Evolutionary conservation across 2,113 vertebrate genomes (phyloP).

Genomic region (Cyprinus carpio): DNA sequence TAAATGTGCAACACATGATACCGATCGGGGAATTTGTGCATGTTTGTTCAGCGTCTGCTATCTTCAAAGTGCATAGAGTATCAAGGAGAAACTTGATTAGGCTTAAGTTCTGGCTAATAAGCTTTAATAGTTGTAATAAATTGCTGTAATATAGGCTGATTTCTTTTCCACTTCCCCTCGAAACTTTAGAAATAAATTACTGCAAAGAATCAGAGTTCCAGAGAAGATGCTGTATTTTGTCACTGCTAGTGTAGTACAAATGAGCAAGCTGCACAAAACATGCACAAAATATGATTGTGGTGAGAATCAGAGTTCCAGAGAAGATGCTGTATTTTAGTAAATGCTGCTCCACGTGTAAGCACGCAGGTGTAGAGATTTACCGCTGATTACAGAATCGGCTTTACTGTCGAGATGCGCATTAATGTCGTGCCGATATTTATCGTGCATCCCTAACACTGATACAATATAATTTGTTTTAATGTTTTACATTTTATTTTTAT

Average conservation of each 20-base stretch:
- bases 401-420: too few relatives aligned
- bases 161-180: conserved; percentile 57
- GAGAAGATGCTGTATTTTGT: background rate
- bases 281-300: too few relatives aligned
- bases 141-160: conserved; percentile 58
- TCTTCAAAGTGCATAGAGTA: conserved; percentile 48
- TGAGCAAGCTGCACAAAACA: too few relatives aligned
- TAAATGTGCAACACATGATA: conserved; percentile 59
- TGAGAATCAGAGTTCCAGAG: too few relatives aligned
- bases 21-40: conserved; percentile 46
- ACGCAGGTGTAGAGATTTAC: too few relatives aligned
- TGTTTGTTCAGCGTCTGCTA: conserved; percentile 40
- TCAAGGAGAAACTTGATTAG: conserved; percentile 48
- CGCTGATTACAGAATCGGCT: too few relatives aligned
- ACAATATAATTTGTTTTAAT: too few relatives aligned
- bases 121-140: conserved; percentile 65
- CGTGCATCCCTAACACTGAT: too few relatives aligned
- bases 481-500: too few relatives aligned
- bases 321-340: too few relatives aligned
- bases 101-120: conserved; percentile 58
- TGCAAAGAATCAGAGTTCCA: background rate
- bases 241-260: background rate
- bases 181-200: conserved; percentile 55
- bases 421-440: too few relatives aligned
- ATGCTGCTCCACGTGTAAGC: too few relatives aligned